Evolutionary conservation across 2,888 invertebrate species (phyloP), one percentile per base, ranked within the genome.

Genomic region (Dolichomitus sp.): DNA sequence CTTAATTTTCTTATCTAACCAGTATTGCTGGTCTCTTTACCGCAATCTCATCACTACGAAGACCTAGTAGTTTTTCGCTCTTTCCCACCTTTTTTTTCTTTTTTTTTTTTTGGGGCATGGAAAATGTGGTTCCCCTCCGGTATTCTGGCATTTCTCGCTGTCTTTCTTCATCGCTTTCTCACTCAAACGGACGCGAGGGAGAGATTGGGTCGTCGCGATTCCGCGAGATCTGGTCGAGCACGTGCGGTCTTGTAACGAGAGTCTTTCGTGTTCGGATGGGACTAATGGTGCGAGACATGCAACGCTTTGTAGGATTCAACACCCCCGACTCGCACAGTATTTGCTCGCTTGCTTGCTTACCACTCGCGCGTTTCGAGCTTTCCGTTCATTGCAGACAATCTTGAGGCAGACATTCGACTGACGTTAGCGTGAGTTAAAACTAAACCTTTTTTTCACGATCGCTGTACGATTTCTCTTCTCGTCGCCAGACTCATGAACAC

Each of bases 261-360:
- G 83, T 83, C 86, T 87, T 84, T 88, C 88, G 87, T 88, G 88
- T 83, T 83, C 63, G 23, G 70, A 63, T 45, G 37, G 23, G 69
- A 83, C 85, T 89, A 89, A 89, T 84, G 87, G 85, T 83, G 73
- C 66, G 63, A 66, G 78, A 83, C 88, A 89, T 86, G 89, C 89
- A 87, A 89, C 83, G 80, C 74, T 81, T 85, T 86, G 84, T 85
- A 81, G 84, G 86, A 87, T 88, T 88, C 84, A 87, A 86, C 87
- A 86, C 85, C 77, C 82, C 65, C 11, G 61, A 50, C 50, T 61
- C 40, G 50, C 63, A 63, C 48, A 52, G 54, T 52, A 14, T 33
- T 54, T 59, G 78, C 70, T 68, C 72, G 57, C 73, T 57, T n/a
- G 72, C 61, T 69, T 66, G 59, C 76, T 45, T 30, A 48, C 33